Evolutionary conservation across 2,888 invertebrate species (phyloP).

Genomic region (Hydrotaea diabolus): DNA sequence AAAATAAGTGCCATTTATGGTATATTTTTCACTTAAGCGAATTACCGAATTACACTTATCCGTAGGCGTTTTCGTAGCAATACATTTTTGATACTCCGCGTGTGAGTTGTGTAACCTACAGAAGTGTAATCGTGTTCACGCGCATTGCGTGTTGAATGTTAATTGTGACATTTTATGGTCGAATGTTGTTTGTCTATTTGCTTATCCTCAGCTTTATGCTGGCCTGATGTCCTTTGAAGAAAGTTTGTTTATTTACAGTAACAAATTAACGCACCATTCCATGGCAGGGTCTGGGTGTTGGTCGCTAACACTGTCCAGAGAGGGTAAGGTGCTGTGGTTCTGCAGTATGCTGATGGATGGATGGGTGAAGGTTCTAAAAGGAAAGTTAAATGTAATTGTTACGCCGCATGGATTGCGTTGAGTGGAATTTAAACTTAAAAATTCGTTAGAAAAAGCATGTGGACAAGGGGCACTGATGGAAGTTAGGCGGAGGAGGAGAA

Average conservation of each 20-base stretch:
- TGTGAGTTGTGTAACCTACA: background rate
- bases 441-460: too few species aligned
- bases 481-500: background rate
- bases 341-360: background rate
- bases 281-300: background rate
- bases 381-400: slow-evolving; percentile 4
- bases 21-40: too few species aligned
- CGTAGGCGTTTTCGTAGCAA: too few species aligned
- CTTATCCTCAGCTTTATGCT: background rate
- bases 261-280: slow-evolving; percentile 1
- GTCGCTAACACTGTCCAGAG: background rate
- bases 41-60: too few species aligned
- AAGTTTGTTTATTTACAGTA: slow-evolving; percentile 1
- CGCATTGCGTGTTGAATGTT: slow-evolving; percentile 61
- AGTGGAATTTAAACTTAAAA: background rate
- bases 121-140: slow-evolving; percentile 57
- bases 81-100: too few species aligned
- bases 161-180: slow-evolving; percentile 55
- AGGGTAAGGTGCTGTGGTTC: background rate
- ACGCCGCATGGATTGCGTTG: background rate
- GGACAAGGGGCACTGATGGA: background rate
- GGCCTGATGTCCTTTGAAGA: slow-evolving; percentile 9
- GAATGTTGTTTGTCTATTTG: slow-evolving; percentile 36
- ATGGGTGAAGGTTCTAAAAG: background rate
- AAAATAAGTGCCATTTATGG: too few species aligned